Evolutionary conservation across 2,113 vertebrate genomes (phyloP), one percentile per base, ranked within the genome.

Genomic region (Corapipo altera): DNA sequence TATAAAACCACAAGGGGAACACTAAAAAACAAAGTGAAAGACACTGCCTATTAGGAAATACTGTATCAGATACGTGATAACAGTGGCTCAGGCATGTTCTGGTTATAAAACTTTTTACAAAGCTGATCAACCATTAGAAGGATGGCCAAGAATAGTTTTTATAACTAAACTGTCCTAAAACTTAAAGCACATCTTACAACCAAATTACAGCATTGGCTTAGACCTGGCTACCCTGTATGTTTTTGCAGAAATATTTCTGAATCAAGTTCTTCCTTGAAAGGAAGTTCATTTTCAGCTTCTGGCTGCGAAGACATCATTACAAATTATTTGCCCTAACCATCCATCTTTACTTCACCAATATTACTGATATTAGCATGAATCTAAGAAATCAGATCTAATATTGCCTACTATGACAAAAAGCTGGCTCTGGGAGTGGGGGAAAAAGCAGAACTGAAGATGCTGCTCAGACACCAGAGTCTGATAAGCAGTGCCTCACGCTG

Each of bases 401-500:
- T 84, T 89, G 39, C 30, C 37, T 65, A 30, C 26, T 21, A n/a
- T 57, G 52, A 61, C 2, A 8, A 59, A 54, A 71, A 43, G 5
- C 15, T 76, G 35, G 13, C 16, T 72, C 24, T 26, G 9, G 8
- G 41, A 7, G 4, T 24, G 5, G 21, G 12, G 8, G 3, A 48
- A 91, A 91, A 95, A 91, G 90, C 72, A 91, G 85, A 95, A 85
- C 70, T 54, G 43, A 66, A 94, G 78, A 64, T 0, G 1, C 64
- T 67, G 37, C 33, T 89, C 69, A 89, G 76, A 66, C 35, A 55
- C 6, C 43, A 57, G 33, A 3, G 24, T 52, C 70, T 87, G 77
- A 32, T 59, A 82, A 78, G 48, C 0, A 0, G 3, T 33, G 65
- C 51, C 51, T 72, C 64, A 49, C 0, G 0, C 43, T 52, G 21